Evolutionary conservation across 2,888 invertebrate genomes (phyloP).

Genomic region (Panorpa germanica): DNA sequence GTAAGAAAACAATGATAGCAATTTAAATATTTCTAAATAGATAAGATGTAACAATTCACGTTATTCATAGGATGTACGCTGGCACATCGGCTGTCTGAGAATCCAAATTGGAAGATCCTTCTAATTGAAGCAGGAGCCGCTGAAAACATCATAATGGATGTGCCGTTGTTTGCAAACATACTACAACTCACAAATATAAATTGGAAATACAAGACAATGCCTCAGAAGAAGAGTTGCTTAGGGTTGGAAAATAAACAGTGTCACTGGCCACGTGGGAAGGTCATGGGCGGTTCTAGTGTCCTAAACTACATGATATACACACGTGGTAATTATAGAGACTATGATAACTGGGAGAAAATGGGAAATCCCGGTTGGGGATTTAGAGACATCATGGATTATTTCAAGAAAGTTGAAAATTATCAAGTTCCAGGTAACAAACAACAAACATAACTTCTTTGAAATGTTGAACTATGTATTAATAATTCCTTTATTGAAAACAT

Average conservation of each 20-base stretch:
- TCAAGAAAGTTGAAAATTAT: conserved; percentile 57
- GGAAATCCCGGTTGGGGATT: conserved; percentile 61
- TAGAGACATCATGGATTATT: conserved; percentile 51
- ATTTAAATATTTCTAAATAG: too few relatives aligned
- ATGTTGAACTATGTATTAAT: conserved; percentile 21
- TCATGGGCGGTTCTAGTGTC: conserved; percentile 64
- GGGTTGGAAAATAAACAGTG: conserved; percentile 58
- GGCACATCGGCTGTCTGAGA: conserved; percentile 53
- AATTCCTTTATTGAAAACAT: too few relatives aligned
- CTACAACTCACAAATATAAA: conserved; percentile 52
- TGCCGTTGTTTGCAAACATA: conserved; percentile 50
- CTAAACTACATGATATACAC: conserved; percentile 70
- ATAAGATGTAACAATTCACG: too few relatives aligned
- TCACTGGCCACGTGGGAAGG: conserved; percentile 64
- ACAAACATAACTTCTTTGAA: too few relatives aligned
- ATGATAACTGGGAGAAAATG: conserved; percentile 51
- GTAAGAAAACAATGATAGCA: too few relatives aligned
- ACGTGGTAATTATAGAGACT: conserved; percentile 49
- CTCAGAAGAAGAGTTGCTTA: conserved; percentile 49
- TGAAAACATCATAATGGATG: conserved; percentile 55
- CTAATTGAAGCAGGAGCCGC: conserved; percentile 53
- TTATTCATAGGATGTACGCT: conserved; percentile 56
- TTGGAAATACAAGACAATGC: conserved; percentile 67
- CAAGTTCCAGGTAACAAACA: conserved; percentile 38
- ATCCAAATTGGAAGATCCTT: conserved; percentile 44